Evolutionary conservation across 2,113 vertebrate genomes (phyloP).

Genomic region (Phycodurus eques): DNA sequence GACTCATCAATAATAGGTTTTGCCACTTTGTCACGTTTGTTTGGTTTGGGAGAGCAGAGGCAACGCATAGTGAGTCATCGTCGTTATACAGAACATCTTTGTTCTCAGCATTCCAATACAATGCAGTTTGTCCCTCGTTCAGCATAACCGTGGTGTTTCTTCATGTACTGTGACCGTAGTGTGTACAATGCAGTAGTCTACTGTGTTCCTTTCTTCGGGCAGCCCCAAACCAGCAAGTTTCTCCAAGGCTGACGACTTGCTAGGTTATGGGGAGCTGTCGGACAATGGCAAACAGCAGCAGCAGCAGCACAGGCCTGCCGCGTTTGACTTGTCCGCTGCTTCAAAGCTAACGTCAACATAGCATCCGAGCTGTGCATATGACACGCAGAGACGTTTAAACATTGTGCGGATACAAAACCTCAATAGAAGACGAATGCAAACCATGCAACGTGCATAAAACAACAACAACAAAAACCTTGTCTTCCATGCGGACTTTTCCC

Average conservation of each 20-base stretch:
- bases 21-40: neutral
- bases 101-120: neutral
- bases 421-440: neutral
- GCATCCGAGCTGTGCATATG: neutral
- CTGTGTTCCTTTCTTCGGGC: neutral
- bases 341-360: conserved; percentile 10
- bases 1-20: neutral
- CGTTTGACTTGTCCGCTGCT: conserved; percentile 29
- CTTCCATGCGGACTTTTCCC: conserved; percentile 21
- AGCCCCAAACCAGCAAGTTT: neutral
- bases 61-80: conserved; percentile 27
- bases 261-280: neutral
- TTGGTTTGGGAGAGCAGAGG: neutral
- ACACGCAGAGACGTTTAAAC: conserved; percentile 3
- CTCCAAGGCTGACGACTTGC: neutral
- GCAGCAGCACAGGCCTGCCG: conserved; percentile 8
- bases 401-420: neutral
- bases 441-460: neutral
- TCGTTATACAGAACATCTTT: neutral
- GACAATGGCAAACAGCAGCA: conserved; percentile 2
- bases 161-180: neutral
- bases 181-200: neutral
- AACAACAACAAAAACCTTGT: neutral
- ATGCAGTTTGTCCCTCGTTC: conserved; percentile 1
- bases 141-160: neutral